Evolutionary conservation across 1,140 invertebrate genomes (phyloP).

Genomic region (Psix sp.): DNA sequence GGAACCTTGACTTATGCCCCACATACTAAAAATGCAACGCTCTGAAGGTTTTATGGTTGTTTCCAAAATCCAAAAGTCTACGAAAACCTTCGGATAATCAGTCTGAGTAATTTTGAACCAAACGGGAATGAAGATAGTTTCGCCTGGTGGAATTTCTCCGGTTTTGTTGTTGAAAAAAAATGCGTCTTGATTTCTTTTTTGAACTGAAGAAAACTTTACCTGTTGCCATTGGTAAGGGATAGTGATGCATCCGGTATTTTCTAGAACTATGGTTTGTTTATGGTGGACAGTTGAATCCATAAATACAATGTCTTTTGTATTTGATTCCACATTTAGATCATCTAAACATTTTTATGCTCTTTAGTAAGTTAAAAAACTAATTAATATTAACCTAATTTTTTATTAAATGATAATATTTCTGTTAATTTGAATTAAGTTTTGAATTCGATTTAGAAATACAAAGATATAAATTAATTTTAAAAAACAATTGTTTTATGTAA

Average conservation of each 20-base stretch:
- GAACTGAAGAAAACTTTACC: neutral
- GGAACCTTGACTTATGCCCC: constrained; percentile 15
- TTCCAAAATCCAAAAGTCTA: constrained; percentile 31
- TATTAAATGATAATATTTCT: no score
- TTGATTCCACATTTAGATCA: no score
- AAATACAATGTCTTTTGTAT: constrained; percentile 14
- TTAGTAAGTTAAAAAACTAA: no score
- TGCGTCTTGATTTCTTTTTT: neutral
- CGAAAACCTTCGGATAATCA: constrained; percentile 3
- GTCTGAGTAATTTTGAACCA: constrained; percentile 5
- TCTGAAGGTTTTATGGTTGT: constrained; percentile 9
- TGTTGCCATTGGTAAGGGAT: constrained; percentile 30
- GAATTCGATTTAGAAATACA: no score
- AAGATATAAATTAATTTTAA: no score
- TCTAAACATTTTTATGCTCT: no score
- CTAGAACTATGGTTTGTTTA: constrained; percentile 9
- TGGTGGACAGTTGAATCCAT: constrained; percentile 5
- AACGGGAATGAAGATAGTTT: constrained; percentile 14
- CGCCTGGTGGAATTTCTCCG: constrained; percentile 21
- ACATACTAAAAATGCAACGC: constrained; percentile 27
- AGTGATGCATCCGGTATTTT: constrained; percentile 16
- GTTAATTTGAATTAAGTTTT: no score
- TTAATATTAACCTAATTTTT: no score
- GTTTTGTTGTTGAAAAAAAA: constrained; percentile 36
- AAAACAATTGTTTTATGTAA: no score